Evolutionary conservation across 2,113 vertebrate species (phyloP), one percentile per base, ranked within the genome.

Genomic region (Pardalotus punctatus): DNA sequence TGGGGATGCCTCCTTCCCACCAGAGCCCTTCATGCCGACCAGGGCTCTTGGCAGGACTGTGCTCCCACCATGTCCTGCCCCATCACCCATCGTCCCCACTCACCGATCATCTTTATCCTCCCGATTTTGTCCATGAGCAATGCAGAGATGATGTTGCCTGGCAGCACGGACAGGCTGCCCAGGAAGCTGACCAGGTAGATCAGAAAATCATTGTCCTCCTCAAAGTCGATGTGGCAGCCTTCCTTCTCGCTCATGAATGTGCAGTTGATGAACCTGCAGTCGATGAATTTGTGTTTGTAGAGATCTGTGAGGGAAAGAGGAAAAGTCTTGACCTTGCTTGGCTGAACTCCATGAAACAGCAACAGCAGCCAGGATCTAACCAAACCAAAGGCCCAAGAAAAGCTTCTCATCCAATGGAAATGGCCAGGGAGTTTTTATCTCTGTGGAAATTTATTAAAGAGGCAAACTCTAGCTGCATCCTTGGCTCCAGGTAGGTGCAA

Each of bases 121-220:
- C 99, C 99, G 3, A 99, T 97, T 93, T 99, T 99, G 90, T 99
- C 99, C 99, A 99, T 99, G 89, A 99, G 98, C 82, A 99, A 81
- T 0, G 99, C 99, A 24, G 99, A 99, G 91, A 99, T 95, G 95
- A 99, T 99, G 96, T 99, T 99, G 69, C 99, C 99, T 0, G 99
- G 99, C 90, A 99, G 94, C 84, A 99, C 99, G 0, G 99, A 99
- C 79, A 99, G 97, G 65, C 99, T 99, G 40, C 99, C 99, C 66
- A 99, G 98, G 94, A 99, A 99, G 98, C 99, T 99, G 97, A 99
- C 99, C n/a, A 99, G 96, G 97, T 99, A 99, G 95, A 99, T 99
- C 54, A 99, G 96, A 16, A 99, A 99, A 96, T 99, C 99, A 0
- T 99, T 99, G 77, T 99, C 99, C 88, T 99, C 98, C 93, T 99